phyloP scores from a whole-genome alignment of 2,797 vertebrate genomes.

The Micropoecilia bifurca region DNA sequence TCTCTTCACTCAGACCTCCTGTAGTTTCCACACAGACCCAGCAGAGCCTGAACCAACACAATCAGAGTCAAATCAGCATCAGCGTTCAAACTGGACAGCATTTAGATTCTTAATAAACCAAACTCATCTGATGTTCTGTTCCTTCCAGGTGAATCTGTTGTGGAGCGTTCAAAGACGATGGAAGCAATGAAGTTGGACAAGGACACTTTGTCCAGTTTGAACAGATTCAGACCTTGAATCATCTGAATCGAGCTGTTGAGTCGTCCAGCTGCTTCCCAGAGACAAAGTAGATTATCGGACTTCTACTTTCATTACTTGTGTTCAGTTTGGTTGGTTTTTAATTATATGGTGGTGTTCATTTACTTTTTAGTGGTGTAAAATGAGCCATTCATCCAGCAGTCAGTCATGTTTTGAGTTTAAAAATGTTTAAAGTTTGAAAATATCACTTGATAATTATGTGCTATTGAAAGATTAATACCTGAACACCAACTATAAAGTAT shows the following conservation, averaged over 20 bases:
- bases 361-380: too few species aligned
- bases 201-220: not conserved
- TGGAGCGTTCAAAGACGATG: conserved; percentile 25
- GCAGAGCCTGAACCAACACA: conserved; percentile 12
- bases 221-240: not conserved
- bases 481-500: too few species aligned
- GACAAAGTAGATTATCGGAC: not conserved
- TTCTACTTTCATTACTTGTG: too few species aligned
- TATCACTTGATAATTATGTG: too few species aligned
- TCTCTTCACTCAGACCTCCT: not conserved
- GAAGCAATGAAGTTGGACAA: accelerated
- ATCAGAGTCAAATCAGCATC: not conserved
- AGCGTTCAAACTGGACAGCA: not conserved
- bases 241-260: accelerated
- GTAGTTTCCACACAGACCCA: conserved; percentile 30
- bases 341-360: too few species aligned
- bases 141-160: conserved; percentile 2
- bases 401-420: too few species aligned
- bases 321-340: too few species aligned
- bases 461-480: too few species aligned
- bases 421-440: too few species aligned
- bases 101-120: not conserved
- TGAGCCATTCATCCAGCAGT: too few species aligned
- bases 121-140: not conserved
- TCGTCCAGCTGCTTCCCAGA: not conserved